Evolutionary conservation across 2,797 vertebrate genomes (phyloP).

Genomic region (Eulemur albifrons): DNA sequence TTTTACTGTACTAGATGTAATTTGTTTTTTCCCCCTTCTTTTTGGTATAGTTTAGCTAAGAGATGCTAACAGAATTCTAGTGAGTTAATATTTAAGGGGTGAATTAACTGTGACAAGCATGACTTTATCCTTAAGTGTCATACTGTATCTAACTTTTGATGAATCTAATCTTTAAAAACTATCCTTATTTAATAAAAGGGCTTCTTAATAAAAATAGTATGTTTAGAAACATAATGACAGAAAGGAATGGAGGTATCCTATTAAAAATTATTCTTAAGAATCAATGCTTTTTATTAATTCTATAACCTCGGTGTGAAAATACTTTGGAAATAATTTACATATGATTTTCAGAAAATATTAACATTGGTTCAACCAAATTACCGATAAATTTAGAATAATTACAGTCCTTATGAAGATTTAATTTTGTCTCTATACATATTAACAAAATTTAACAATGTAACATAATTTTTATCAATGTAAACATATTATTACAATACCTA

Average conservation of each 20-base stretch:
- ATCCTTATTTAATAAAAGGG: not conserved
- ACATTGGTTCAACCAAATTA: not conserved
- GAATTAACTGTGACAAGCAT: not conserved
- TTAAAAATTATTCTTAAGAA: not conserved
- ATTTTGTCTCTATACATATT: not conserved
- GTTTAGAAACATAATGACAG: not conserved
- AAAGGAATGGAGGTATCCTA: not conserved
- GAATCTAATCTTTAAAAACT: not conserved
- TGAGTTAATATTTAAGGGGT: not conserved
- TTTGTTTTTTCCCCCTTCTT: not conserved
- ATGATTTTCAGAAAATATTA: not conserved
- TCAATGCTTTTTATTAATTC: not conserved
- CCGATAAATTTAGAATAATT: not conserved
- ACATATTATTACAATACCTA: slow-evolving; percentile 87
- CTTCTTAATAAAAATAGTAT: not conserved
- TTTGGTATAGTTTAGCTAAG: not conserved
- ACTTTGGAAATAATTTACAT: not conserved
- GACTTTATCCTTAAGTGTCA: not conserved
- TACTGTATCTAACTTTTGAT: not conserved
- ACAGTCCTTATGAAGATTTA: not conserved
- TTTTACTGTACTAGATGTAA: not conserved
- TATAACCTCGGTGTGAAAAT: not conserved
- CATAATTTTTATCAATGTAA: not conserved
- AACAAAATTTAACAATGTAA: not conserved
- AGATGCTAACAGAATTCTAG: not conserved